Evolutionary conservation across 2,888 invertebrate species (phyloP), one percentile per base, ranked within the genome.

Genomic region (Bombylius discolor): DNA sequence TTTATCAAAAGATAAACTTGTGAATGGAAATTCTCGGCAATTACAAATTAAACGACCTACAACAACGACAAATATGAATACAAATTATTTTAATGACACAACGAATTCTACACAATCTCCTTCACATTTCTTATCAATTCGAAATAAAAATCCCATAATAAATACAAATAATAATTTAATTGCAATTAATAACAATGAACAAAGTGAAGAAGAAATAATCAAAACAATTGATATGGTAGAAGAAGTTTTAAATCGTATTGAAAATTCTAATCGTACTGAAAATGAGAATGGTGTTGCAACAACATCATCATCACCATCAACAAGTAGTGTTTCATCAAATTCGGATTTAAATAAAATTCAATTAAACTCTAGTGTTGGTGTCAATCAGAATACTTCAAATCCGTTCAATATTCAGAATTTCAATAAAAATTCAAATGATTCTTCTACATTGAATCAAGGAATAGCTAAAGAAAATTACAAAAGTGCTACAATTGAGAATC

Each of bases 201-300:
- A 56, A 12, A 58, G 60, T 42, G 58, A 59, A 5, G 60, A 58
- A 48, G 57, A 42, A 42, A 42, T 42, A 5, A 42, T 42, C 8
- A 42, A 58, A 47, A 60, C 58, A 13, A 62, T 60, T 13, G 61
- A 60, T 45, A 56, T 58, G n/a, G 60, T 62, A 14, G 59, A 62
- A 46, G 56, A 57, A 14, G 59, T 59, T 6, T 47, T 60, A 7
- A 57, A 49, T 45, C 52, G 55, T 11, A 57, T 62, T 49, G 61
- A 62, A 51, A 58, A 50, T 49, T 57, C 60, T 5, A 42, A 42
- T 5, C 39, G 39, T 11, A 42, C 11, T 1, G 39, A 42, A 11
- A 11, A 42, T 12, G 9, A 32, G 8, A 32, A 47, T 47, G 31
- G 33, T 47, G 12, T 13, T 34, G 33, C 48, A 48, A n/a, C 48